Percentiles rank a stretch among this genome's conserved stretches.
These are phyloP conservation scores for Calameuta filiformis DNA, from an alignment of 2,888 invertebrate species.

Conservation along the genomic window DNA sequence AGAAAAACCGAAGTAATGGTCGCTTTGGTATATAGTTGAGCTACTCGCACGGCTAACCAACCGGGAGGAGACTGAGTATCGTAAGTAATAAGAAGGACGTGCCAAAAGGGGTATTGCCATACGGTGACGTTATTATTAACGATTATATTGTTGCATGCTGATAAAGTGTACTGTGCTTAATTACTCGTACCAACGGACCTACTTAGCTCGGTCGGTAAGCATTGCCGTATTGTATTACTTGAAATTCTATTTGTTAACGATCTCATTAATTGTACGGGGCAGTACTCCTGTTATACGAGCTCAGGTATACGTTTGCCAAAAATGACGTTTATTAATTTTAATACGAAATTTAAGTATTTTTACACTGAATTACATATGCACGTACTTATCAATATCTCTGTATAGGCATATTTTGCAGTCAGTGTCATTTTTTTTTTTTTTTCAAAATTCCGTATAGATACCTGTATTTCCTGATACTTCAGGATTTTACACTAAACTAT, in stretches of 20 bases:
- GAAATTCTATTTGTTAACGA: neutral
- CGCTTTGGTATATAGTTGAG: neutral
- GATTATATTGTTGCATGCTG: slow-evolving; percentile 44
- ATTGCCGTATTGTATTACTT: neutral
- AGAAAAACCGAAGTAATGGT: neutral
- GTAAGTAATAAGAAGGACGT: slow-evolving; percentile 33
- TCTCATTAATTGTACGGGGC: neutral
- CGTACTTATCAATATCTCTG: no score
- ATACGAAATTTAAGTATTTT: neutral
- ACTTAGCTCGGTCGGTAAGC: slow-evolving; percentile 12
- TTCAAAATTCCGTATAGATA: no score
- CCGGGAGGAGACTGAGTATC: neutral
- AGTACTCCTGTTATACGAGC: no score
- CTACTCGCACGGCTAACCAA: neutral
- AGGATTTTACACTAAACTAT: no score
- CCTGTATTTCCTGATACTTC: no score
- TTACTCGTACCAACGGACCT: slow-evolving; percentile 25
- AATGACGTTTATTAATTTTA: neutral
- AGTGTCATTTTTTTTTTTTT: no score
- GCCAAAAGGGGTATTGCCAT: slow-evolving; percentile 34
- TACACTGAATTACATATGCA: neutral
- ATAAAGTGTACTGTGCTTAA: slow-evolving; percentile 50
- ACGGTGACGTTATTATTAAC: slow-evolving; percentile 50
- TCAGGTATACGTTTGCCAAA: neutral
- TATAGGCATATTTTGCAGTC: no score